Evolutionary conservation across 1,140 invertebrate genomes (phyloP).

Genomic region (Papilio xuthus): DNA sequence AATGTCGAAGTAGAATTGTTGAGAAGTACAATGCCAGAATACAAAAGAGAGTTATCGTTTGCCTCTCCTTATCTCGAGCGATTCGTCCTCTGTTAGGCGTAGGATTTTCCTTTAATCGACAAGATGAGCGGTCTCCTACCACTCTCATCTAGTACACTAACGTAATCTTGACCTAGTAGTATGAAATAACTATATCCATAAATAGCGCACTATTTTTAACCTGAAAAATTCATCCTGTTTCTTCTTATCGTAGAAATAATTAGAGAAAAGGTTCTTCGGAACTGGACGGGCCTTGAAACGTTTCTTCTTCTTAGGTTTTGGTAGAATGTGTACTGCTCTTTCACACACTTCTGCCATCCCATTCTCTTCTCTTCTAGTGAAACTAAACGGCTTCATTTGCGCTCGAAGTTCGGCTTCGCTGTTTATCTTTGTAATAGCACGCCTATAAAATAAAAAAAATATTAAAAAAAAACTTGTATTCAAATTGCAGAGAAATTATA

Average conservation of each 20-base stretch:
- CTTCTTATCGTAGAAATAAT: slow-evolving; percentile 86
- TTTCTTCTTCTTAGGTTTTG: slow-evolving; percentile 72
- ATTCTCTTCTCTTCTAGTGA: slow-evolving; percentile 82
- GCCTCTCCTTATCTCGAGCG: background rate
- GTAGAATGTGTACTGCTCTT: slow-evolving; percentile 54
- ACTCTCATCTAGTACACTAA: no score
- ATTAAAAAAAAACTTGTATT: slow-evolving; percentile 2
- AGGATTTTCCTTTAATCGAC: background rate
- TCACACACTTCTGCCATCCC: slow-evolving; percentile 76
- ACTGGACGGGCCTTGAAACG: slow-evolving; percentile 86
- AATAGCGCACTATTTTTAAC: background rate
- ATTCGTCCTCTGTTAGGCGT: background rate
- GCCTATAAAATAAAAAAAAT: slow-evolving; percentile 63
- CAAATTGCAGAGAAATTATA: background rate
- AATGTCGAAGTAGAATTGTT: background rate
- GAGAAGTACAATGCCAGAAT: no score
- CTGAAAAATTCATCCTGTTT: slow-evolving; percentile 83
- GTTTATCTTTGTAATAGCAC: slow-evolving; percentile 81
- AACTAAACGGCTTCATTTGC: slow-evolving; percentile 85
- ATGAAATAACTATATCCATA: background rate
- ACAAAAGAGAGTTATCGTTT: background rate
- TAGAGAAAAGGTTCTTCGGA: slow-evolving; percentile 86
- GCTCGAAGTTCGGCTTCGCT: slow-evolving; percentile 82
- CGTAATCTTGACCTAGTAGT: background rate
- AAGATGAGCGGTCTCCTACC: no score